Conservation (phyloP, 2,113 vertebrate genomes). For the Hippocampus guttulatus region DNA sequence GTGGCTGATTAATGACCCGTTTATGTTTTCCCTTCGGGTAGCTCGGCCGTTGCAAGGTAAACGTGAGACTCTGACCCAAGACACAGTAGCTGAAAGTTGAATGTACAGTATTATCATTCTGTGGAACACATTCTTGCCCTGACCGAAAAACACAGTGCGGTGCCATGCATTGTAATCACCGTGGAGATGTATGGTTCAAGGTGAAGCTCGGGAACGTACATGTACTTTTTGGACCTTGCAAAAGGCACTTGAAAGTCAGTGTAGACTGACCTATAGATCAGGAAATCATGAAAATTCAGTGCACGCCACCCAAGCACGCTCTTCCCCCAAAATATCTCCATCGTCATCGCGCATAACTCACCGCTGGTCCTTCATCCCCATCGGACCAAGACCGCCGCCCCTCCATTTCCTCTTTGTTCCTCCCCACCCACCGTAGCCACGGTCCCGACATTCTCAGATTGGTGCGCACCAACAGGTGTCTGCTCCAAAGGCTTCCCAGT, state of each 20-base stretch:
- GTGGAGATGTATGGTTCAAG: background rate
- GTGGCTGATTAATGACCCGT: slow-evolving; percentile 45
- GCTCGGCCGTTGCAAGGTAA: slow-evolving; percentile 5
- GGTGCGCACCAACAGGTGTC: slow-evolving; percentile 73
- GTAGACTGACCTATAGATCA: background rate
- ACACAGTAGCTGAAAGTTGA: background rate
- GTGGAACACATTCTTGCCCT: background rate
- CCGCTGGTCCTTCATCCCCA: slow-evolving; percentile 24
- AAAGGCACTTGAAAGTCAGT: background rate
- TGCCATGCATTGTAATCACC: too few species aligned
- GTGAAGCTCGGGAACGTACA: background rate
- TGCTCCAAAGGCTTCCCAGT: slow-evolving; percentile 53
- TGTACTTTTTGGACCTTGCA: too few species aligned
- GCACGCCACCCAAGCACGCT: slow-evolving; percentile 14
- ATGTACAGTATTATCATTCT: background rate
- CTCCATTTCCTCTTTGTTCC: slow-evolving; percentile 28
- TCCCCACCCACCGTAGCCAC: slow-evolving; percentile 34
- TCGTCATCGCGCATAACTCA: slow-evolving; percentile 45
- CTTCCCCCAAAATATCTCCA: slow-evolving; percentile 61
- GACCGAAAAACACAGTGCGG: background rate
- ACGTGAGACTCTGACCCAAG: slow-evolving; percentile 8
- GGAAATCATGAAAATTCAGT: background rate
- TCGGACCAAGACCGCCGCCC: slow-evolving; percentile 17
- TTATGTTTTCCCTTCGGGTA: slow-evolving; percentile 31
- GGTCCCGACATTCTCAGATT: slow-evolving; percentile 45